These are phyloP conservation scores for Malurus splendens DNA, from an alignment of 2,797 vertebrate genomes.

Conservation along the genomic window DNA sequence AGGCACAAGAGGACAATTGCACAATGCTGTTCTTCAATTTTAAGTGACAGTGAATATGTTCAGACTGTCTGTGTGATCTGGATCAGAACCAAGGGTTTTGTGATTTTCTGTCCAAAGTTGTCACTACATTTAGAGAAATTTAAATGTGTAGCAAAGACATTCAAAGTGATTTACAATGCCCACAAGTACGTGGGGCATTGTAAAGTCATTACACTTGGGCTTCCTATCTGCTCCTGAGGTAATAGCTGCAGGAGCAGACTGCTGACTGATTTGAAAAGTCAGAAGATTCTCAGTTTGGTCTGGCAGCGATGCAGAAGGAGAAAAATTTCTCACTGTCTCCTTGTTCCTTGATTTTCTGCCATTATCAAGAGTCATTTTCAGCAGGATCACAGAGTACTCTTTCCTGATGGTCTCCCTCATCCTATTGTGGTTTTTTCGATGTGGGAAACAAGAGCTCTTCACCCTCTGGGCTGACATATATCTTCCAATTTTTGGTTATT, in stretches of 20 bases:
- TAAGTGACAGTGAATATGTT: neutral
- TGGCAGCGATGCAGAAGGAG: neutral
- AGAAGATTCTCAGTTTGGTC: neutral
- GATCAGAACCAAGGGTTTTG: slow-evolving; percentile 26
- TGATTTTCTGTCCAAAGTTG: neutral
- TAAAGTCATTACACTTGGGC: neutral
- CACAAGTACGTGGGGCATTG: neutral
- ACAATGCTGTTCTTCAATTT: neutral
- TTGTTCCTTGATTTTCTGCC: neutral
- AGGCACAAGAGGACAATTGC: neutral
- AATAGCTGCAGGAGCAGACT: neutral
- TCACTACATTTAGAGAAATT: slow-evolving; percentile 8
- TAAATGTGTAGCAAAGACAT: neutral
- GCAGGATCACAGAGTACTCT: neutral
- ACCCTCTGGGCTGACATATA: neutral
- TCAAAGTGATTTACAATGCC: slow-evolving; percentile 9
- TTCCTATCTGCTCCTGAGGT: neutral
- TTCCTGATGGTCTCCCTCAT: neutral
- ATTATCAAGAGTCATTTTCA: neutral
- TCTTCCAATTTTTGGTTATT: neutral
- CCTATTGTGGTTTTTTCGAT: neutral
- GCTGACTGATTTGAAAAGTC: neutral
- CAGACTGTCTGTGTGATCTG: slow-evolving; percentile 1
- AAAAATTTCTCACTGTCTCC: neutral
- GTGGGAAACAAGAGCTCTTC: neutral